A percentile compares a stretch with the other conserved stretches of the same genome.
phyloP scores from a whole-genome alignment of 1,140 invertebrate genomes.

The Panagrolaimus sp. region DNA sequence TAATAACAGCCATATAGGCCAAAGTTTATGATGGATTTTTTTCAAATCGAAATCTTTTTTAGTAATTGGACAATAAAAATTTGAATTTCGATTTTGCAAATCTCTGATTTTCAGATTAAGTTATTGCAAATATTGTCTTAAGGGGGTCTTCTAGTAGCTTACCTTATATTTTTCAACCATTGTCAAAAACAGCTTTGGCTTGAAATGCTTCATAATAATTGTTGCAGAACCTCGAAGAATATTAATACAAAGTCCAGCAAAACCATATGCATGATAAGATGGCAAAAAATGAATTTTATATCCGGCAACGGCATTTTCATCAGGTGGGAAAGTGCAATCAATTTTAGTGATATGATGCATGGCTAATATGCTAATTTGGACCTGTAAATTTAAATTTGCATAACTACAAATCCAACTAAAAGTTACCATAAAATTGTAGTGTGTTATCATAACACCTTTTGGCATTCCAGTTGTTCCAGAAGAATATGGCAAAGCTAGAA shows the following conservation, averaged over 20 bases:
- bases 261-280: slow-evolving; percentile 77
- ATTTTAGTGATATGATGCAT: slow-evolving; percentile 7
- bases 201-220: slow-evolving; percentile 72
- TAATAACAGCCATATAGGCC: no score
- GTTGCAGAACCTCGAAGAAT: slow-evolving; percentile 64
- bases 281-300: slow-evolving; percentile 65
- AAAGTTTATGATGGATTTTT: no score
- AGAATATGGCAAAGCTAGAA: slow-evolving; percentile 1
- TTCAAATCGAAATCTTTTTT: no score
- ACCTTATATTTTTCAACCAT: slow-evolving; percentile 67
- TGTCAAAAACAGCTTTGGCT: slow-evolving; percentile 66
- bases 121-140: no score
- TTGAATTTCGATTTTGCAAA: no score
- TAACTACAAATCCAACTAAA: no score
- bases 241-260: slow-evolving; percentile 60
- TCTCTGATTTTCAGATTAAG: no score
- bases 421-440: slow-evolving; percentile 56
- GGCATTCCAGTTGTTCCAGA: slow-evolving; percentile 20
- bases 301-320: not conserved
- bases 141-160: no score
- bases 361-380: slow-evolving; percentile 57
- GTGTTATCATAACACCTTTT: slow-evolving; percentile 28
- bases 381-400: no score
- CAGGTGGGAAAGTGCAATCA: not conserved
- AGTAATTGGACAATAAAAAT: no score